Base-by-base conservation (phyloP, 2,888 invertebrate species). In the Pheosia tremula region DNA sequence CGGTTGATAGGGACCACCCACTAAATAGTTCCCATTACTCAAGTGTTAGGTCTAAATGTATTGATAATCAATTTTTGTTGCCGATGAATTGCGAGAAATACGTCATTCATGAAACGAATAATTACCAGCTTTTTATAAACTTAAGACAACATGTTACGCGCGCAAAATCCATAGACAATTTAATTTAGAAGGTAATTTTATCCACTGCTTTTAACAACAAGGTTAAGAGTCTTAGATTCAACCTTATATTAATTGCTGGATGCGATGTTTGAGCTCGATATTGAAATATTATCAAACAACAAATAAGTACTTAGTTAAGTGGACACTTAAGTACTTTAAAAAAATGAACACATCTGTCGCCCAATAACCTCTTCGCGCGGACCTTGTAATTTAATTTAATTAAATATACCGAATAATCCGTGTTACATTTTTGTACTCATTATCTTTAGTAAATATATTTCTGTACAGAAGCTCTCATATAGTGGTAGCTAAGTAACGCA, bases 121-220 rank as follows among this genome's bases (percentile, higher is more conserved):
- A 11, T 47, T n/a, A 47, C 11, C 47, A 47, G 9, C 47, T n/a
- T n/a, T n/a, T 47, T 41, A 41, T 7, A 41, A 41, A 3, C 3
- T 7, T 24, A 24, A 24, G 43, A 43, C 7, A 47, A 24, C 7
- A 9, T 8, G 24, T 50, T 50, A 24, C 50, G 24, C 50, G 8
- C 24, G 50, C 9, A 24, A 37, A 10, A 24, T 53, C 53, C 53
- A 37, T 37, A 37, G 62, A 36, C 43, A 47, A 72, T 65, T 64
- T 61, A 63, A 66, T 65, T 66, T 68, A 63, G 65, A 73, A 71
- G 64, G 68, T 58, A 66, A 47, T 37, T 53, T 56, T 37, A 10
- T n/a, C 47, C n/a, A 47, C 47, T 11, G 5, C 36, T 49, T 62
- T 63, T 61, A 62, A 64, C 59, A 54, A 58, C 68, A 69, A 73